Conservation (phyloP, 2,113 vertebrate genomes). For the Pluvianellus socialis region DNA sequence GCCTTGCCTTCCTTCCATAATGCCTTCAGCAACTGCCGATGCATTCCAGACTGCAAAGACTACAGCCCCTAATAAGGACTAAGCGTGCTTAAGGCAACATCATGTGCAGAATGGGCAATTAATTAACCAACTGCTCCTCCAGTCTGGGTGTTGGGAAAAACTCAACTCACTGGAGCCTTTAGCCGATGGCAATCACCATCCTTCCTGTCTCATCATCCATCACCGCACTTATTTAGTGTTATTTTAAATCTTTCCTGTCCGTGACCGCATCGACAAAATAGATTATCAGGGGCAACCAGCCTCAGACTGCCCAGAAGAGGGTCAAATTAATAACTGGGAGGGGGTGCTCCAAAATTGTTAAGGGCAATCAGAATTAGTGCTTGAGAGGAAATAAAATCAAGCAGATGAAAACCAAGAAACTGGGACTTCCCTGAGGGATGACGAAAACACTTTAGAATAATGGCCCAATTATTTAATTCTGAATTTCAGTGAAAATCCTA, state of each 20-base stretch:
- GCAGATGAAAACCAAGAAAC: conserved; percentile 32
- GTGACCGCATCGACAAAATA: conserved; percentile 13
- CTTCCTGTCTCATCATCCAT: neutral
- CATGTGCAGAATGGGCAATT: neutral
- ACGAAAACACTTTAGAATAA: conserved; percentile 61
- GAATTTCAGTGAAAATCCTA: conserved; percentile 70
- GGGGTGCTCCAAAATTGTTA: neutral
- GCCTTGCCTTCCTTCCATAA: neutral
- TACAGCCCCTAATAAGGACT: neutral
- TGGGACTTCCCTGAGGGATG: conserved; percentile 53
- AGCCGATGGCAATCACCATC: neutral
- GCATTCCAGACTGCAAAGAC: neutral
- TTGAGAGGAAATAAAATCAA: conserved; percentile 38
- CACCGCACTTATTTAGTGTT: neutral
- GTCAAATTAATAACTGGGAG: conserved; percentile 40
- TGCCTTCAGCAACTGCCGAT: accelerated
- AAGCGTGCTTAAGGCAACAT: neutral
- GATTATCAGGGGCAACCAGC: conserved; percentile 14
- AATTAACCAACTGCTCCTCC: neutral
- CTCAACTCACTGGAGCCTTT: neutral
- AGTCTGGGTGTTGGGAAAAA: neutral
- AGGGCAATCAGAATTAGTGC: conserved; percentile 24
- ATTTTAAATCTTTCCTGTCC: conserved; percentile 29
- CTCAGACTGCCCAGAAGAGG: neutral
- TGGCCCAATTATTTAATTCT: conserved; percentile 68